Conservation (phyloP, 2,113 vertebrate genomes). For the Brachirus orientalis region DNA sequence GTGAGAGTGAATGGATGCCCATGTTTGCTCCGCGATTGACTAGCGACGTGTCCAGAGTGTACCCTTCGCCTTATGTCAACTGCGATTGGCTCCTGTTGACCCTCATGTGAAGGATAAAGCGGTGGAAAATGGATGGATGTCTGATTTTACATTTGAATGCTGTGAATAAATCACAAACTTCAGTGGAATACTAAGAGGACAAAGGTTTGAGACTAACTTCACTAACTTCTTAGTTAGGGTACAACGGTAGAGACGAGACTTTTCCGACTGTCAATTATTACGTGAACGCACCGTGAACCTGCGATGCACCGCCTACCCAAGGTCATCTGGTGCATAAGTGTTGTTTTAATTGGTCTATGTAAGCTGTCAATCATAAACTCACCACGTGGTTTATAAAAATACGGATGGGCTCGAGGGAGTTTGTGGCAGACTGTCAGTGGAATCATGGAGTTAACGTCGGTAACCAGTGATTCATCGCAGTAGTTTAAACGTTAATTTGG, state of each 20-base stretch:
- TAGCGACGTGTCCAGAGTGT: too few species aligned
- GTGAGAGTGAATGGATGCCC: too few species aligned
- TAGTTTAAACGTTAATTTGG: constrained; percentile 18
- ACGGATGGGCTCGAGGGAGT: constrained; percentile 56
- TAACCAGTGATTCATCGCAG: constrained; percentile 15
- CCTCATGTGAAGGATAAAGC: too few species aligned
- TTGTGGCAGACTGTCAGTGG: constrained; percentile 30
- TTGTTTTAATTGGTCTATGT: constrained; percentile 15
- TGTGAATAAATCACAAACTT: too few species aligned
- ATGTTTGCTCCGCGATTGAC: too few species aligned
- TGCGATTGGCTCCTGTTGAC: too few species aligned
- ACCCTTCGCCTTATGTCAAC: too few species aligned
- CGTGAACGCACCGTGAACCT: neutral
- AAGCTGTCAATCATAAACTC: constrained; percentile 35
- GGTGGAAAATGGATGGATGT: too few species aligned
- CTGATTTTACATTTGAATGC: too few species aligned
- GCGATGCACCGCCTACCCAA: neutral
- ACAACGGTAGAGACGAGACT: neutral
- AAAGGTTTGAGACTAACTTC: too few species aligned
- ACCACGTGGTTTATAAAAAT: constrained; percentile 62
- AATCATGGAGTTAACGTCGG: neutral
- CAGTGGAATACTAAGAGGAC: too few species aligned
- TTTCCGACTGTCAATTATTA: accelerated
- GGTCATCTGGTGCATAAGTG: constrained; percentile 22
- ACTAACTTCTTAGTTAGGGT: too few species aligned